Evolutionary conservation across 2,797 vertebrate species (phyloP).

Genomic region (Anas flavirostris): DNA sequence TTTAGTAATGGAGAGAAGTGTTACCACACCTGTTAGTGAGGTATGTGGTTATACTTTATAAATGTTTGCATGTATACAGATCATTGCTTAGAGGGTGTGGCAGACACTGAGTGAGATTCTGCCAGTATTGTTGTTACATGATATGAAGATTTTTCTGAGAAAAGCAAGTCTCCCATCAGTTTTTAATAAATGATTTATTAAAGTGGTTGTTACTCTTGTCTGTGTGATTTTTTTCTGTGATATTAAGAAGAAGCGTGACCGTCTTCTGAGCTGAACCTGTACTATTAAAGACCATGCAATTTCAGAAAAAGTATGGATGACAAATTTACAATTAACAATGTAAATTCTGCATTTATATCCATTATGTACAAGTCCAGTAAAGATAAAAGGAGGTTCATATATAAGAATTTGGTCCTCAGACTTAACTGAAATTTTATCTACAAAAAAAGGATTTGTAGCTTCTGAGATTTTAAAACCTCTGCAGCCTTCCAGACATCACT

Average conservation of each 20-base stretch:
- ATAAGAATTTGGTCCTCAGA: neutral
- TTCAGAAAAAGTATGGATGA: neutral
- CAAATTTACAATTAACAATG: neutral
- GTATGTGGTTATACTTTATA: neutral
- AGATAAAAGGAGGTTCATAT: neutral
- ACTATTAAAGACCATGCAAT: neutral
- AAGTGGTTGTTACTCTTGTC: neutral
- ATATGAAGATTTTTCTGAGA: neutral
- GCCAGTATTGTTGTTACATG: neutral
- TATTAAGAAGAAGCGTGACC: neutral
- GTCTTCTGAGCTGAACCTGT: neutral
- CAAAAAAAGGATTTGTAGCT: neutral
- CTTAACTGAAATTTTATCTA: neutral
- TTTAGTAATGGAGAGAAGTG: neutral
- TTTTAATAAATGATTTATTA: too few relatives aligned
- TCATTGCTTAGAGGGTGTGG: neutral
- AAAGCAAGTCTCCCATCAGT: neutral
- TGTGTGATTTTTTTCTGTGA: neutral
- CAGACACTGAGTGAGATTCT: neutral
- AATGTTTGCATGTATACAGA: neutral
- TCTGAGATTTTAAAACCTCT: neutral
- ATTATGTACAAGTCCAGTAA: neutral
- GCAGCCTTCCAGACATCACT: neutral
- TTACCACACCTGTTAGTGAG: neutral
- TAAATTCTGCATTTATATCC: neutral